Base-by-base conservation (phyloP, 2,113 vertebrate species). In the Grantiella picta region DNA sequence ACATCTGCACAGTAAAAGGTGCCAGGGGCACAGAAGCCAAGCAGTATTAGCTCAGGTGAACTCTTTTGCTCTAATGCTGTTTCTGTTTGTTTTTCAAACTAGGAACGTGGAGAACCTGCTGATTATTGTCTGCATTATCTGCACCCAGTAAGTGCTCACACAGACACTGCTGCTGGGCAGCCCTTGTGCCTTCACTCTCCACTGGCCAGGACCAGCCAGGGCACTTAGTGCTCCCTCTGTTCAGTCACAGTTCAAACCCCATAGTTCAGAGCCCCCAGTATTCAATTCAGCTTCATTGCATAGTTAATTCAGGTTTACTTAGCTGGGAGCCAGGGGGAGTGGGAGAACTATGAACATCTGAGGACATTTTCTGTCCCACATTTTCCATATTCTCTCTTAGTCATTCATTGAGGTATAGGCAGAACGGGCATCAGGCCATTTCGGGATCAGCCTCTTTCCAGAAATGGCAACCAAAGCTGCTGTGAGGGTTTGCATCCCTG, bases 351-450 rank as follows among this genome's bases (percentile, higher is more conserved):
- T 12, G 15, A 80, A n/a, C 68, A 89, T 49, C 56, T 59, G 44
- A 79, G 54, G 49, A 52, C 10, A 22, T 75, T 52, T 73, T 47
- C 59, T 73, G 22, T 72, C 36, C 59, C 64, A 63, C 45, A 42
- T 38, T 38, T 79, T n/a, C 4, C 19, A 56, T 31, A 11, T 29
- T 38, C 36, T 72, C 15, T 40, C 50, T 59, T 56, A 76, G 63
- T 52, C 65, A 52, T 35, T 36, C 47, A 35, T 7, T 52, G 33
- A 94, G 42, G 49, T 38, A 38, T 40, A 65, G 40, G 44, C 84
- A 40, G 45, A 36, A 71, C 0, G 0, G 35, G 63, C 50, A 60
- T 18, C 0, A 0, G 35, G 28, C 31, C 21, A 24, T 76, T 85
- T 65, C 4, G 17, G 44, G 80, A 80, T 35, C 36, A 80, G 44